phyloP scores from a whole-genome alignment of 1,140 invertebrate genomes.

The Drosophila pallidifrons region DNA sequence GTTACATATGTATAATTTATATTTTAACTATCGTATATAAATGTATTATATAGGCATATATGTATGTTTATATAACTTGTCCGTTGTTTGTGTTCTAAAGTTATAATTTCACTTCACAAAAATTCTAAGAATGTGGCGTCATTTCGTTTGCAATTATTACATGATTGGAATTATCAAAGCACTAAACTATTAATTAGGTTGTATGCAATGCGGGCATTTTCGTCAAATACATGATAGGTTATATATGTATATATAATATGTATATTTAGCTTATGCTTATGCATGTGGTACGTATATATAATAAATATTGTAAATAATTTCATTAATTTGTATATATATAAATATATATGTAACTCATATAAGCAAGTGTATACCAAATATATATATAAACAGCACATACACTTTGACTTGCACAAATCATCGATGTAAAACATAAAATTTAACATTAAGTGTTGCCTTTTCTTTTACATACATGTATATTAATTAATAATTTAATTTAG shows the following conservation, averaged over 20 bases:
- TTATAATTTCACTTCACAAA: conserved; percentile 49
- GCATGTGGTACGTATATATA: conserved; percentile 50
- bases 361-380: conserved; percentile 35
- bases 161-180: conserved; percentile 60
- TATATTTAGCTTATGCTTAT: conserved; percentile 48
- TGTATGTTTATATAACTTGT: conserved; percentile 50
- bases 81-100: conserved; percentile 53
- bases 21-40: conserved; percentile 59
- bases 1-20: conserved; percentile 54
- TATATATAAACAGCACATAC: conserved; percentile 52
- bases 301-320: conserved; percentile 63
- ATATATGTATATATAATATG: conserved; percentile 40
- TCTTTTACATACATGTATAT: conserved; percentile 5
- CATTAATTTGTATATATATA: conserved; percentile 31
- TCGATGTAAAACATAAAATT: conserved; percentile 54
- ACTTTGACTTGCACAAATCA: conserved; percentile 33
- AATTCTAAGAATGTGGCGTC: conserved; percentile 59
- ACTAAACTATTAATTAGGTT: conserved; percentile 44
- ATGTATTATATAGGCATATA: conserved; percentile 50
- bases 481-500: conserved; percentile 47
- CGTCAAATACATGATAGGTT: conserved; percentile 51
- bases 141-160: conserved; percentile 41
- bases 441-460: conserved; percentile 46
- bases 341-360: conserved; percentile 43
- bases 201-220: conserved; percentile 29